Conservation (phyloP, 1,140 invertebrate species). For the Solenopsis fugax region DNA sequence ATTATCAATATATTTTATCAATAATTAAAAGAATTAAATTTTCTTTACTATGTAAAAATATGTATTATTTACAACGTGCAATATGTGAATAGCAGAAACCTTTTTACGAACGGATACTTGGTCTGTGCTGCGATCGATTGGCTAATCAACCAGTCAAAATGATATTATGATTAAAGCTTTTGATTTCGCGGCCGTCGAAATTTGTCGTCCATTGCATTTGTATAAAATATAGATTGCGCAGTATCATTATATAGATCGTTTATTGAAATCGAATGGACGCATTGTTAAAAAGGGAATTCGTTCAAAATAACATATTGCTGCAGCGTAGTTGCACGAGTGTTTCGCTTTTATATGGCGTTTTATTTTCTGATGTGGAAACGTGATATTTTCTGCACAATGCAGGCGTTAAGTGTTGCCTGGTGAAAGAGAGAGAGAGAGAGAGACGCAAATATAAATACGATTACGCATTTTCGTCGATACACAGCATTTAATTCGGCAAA, state of each 20-base stretch:
- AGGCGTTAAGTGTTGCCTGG: too few species aligned
- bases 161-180: not conserved
- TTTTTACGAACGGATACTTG: not conserved
- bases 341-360: conserved; percentile 6
- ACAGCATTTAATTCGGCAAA: not conserved
- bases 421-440: not conserved
- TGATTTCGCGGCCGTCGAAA: not conserved
- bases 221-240: not conserved
- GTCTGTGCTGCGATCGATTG: not conserved
- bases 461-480: not conserved
- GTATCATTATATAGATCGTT: not conserved
- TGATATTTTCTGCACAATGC: conserved; percentile 1
- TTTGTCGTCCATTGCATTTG: not conserved
- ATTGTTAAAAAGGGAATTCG: conserved; percentile 14
- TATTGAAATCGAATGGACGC: not conserved
- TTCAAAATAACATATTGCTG: not conserved
- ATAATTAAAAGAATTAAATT: not conserved
- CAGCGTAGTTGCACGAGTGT: not conserved
- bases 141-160: not conserved
- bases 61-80: not conserved
- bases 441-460: not conserved
- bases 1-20: not conserved
- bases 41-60: not conserved
- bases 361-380: conserved; percentile 15
- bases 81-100: not conserved